Percentiles rank a stretch among this genome's conserved stretches.
Evolutionary conservation across 2,797 vertebrate species (phyloP).

Genomic region (Sebastiscus tertius): DNA sequence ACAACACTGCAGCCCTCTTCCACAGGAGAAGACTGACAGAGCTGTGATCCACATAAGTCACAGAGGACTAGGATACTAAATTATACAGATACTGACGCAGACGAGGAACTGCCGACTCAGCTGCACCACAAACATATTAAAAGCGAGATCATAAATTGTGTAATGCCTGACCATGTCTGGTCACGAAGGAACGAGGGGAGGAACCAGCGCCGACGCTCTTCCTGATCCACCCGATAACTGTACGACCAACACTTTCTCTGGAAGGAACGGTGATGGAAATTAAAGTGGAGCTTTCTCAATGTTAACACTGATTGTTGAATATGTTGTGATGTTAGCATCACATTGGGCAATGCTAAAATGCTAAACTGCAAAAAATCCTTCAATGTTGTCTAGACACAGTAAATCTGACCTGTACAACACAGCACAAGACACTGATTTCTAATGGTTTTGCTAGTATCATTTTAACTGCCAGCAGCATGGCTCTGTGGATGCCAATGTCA

Average conservation of each 20-base stretch:
- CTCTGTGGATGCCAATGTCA: not conserved
- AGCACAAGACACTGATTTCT: not conserved
- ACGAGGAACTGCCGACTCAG: slow-evolving; percentile 62
- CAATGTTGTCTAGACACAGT: not conserved
- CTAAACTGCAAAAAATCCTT: not conserved
- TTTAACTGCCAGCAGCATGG: not conserved
- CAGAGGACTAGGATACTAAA: slow-evolving; percentile 60
- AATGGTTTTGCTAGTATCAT: not conserved
- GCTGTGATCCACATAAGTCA: slow-evolving; percentile 39
- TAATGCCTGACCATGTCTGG: slow-evolving; percentile 12
- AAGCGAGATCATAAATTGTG: slow-evolving; percentile 57
- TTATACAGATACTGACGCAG: slow-evolving; percentile 66
- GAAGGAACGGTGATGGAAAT: not conserved
- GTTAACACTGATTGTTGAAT: not conserved
- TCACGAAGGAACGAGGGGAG: not conserved
- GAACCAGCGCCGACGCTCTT: not conserved
- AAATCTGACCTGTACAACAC: not conserved
- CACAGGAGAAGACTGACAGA: slow-evolving; percentile 39
- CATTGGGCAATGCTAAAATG: not conserved
- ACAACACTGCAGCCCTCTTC: slow-evolving; percentile 5
- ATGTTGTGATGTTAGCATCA: not conserved
- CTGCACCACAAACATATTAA: slow-evolving; percentile 49
- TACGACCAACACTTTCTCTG: not conserved
- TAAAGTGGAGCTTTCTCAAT: not conserved
- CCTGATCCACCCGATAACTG: not conserved